Evolutionary conservation across 1,140 invertebrate species (phyloP), one percentile per base, ranked within the genome.

Genomic region (Thaumatotibia leucotreta): DNA sequence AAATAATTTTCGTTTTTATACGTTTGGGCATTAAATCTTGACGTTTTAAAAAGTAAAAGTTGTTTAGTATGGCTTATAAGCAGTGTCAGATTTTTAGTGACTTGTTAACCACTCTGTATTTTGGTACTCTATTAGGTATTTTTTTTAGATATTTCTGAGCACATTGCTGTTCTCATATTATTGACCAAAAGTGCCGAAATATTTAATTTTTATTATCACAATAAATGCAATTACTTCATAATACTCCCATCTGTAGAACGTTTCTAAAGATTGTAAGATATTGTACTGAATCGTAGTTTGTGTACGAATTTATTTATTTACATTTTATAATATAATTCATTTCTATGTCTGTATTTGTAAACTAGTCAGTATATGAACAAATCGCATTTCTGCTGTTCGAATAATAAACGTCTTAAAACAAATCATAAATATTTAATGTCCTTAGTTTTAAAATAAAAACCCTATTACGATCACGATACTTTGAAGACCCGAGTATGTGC

Each of bases 241-340:
- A 45, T 45, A 45, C 39, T 14, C 4, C 39, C 20, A 45, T 14
- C 20, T 39, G 39, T 45, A 45, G 39, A 20, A 17, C 10, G 35
- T 17, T 17, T n/a, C 9, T 17, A 39, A 39, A 11, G 39, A 45
- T 45, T 45, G 39, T 45, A 45, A 17, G 39, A 45, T 45, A 45
- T 8, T 45, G 39, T 45, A 45, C 39, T 45, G 39, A 20, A 20
- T 20, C 14, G 39, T 45, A 45, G 39, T 6, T 45, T 6, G 17
- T 45, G 39, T 45, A 45, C 39, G 39, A 45, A 45, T 45, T 45
- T 45, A 45, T 45, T 45, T 45, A 45, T 45, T 45, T 45, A 45
- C 14, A 45, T 20, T 45, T 45, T 45, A 39, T 2, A 14, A 39
- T 20, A 45, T 45, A 45, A 17, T 20, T 45, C 17, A 45, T 45